A percentile compares a stretch with the other conserved stretches of the same genome.
These are phyloP conservation scores for Onthophagus taurus DNA, from an alignment of 1,140 invertebrate genomes.

Conservation along the genomic window DNA sequence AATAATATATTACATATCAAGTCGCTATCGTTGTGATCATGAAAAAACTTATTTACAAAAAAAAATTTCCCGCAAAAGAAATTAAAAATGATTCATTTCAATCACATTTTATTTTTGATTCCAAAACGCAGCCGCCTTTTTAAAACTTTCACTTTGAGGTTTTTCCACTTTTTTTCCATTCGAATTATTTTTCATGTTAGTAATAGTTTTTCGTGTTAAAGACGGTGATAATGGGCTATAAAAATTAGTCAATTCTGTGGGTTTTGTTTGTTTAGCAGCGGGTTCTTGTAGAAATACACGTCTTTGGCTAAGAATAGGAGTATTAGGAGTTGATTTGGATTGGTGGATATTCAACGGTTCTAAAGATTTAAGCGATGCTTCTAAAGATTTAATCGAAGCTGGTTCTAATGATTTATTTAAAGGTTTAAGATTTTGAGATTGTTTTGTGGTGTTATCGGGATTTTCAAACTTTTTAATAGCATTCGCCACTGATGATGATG, in stretches of 20 bases:
- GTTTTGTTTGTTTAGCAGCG: not conserved
- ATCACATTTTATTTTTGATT: conserved; percentile 25
- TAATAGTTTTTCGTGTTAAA: conserved; percentile 26
- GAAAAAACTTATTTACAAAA: too few species aligned
- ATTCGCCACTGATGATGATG: conserved; percentile 28
- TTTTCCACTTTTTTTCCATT: conserved; percentile 11
- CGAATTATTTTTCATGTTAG: conserved; percentile 12
- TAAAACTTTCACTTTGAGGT: conserved; percentile 28
- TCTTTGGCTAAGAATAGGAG: conserved; percentile 4
- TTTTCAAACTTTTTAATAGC: conserved; percentile 32
- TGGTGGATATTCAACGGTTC: too few species aligned
- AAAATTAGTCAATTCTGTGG: not conserved
- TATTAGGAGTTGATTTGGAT: conserved; percentile 2
- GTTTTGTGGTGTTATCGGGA: conserved; percentile 10
- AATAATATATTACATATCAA: conserved; percentile 11
- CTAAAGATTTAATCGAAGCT: too few species aligned
- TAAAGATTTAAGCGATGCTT: too few species aligned
- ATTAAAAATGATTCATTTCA: conserved; percentile 15
- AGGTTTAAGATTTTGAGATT: conserved; percentile 1
- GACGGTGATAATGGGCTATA: conserved; percentile 22
- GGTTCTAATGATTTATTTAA: not conserved
- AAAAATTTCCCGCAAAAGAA: not conserved
- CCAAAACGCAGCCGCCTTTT: conserved; percentile 32
- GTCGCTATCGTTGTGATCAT: conserved; percentile 6
- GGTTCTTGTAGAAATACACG: not conserved